Evolutionary conservation across 2,113 vertebrate species (phyloP), one percentile per base, ranked within the genome.

Genomic region (Coturnix japonica): DNA sequence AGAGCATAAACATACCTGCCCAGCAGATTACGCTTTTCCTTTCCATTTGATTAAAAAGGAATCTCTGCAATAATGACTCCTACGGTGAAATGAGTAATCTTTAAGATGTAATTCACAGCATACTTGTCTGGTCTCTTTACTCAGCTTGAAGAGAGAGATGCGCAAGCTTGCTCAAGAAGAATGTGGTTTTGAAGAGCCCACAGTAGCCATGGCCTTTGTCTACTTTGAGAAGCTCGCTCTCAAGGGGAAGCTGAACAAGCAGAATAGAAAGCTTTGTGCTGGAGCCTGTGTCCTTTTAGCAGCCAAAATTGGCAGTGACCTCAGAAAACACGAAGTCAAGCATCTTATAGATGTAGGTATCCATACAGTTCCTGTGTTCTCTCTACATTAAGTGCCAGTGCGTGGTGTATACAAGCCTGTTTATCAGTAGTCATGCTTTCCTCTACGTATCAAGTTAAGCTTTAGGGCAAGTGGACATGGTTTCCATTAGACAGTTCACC

Each of bases 221-320:
- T 99, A 99, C 98, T 99, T 99, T 67, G 99, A 99, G 96, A 99
- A 99, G 96, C 98, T 99, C 2, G 99, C 99, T 82, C 98, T 99
- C 94, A 99, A 98, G 96, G 99, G 99, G 75, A 99, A 99, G 95
- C 98, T 99, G 43, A 98, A 99, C 98, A 99, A 99, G 95, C 99
- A 99, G 97, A 99, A 99, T 96, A 98, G 99, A 90, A 99, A 99
- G 93, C 98, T 99, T 59, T 99, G 99, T 69, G 98, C 99, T 5
- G 99, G 99, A 19, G 99, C 99, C 4, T 99, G 99, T 76, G 98
- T 99, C 87, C 98, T 99, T 26, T 94, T 99, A 79, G 99, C 99
- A 4, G 99, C 99, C 94, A 99, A 99, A 97, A 99, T 99, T 22
- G 98, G 99, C 56, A 99, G 99, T 33, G 99, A 99, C 96, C 98